These are phyloP conservation scores for Aspidapion aeneum DNA, from an alignment of 2,888 invertebrate genomes.

Conservation along the genomic window DNA sequence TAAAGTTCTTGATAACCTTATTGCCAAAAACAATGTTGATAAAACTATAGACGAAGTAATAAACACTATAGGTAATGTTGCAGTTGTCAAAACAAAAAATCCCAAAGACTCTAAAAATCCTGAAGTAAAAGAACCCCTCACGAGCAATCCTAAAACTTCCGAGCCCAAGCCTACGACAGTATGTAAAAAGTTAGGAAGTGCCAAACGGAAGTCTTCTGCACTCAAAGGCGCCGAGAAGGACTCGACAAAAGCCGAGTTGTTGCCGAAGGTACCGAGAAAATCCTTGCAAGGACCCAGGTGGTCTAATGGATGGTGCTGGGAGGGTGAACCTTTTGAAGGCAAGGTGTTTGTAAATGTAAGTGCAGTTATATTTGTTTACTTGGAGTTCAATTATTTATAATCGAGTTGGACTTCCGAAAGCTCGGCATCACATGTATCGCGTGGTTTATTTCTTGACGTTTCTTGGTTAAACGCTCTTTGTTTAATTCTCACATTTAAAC, in stretches of 20 bases:
- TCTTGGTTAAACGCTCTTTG: too few species aligned
- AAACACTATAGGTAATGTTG: neutral
- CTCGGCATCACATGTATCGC: too few species aligned
- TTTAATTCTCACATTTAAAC: too few species aligned
- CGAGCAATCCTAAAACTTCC: neutral
- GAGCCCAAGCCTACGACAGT: conserved; percentile 26
- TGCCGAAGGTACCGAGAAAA: conserved; percentile 38
- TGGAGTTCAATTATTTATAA: neutral
- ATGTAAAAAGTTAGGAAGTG: conserved; percentile 29
- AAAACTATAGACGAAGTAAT: conserved; percentile 48
- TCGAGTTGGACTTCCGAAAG: neutral
- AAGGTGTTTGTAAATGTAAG: conserved; percentile 87
- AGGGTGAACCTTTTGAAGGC: conserved; percentile 77
- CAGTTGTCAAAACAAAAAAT: neutral
- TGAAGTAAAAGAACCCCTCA: neutral
- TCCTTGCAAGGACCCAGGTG: conserved; percentile 57
- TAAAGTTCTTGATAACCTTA: conserved; percentile 53
- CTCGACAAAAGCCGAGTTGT: conserved; percentile 33
- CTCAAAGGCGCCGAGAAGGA: conserved; percentile 26
- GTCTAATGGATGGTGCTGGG: conserved; percentile 94
- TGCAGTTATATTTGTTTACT: conserved; percentile 28
- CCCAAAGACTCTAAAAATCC: conserved; percentile 33
- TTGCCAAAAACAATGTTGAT: conserved; percentile 58
- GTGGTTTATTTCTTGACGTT: too few species aligned
- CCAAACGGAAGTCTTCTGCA: conserved; percentile 35